Base-by-base conservation (phyloP, 2,888 invertebrate species). In the Erebia palarica region DNA sequence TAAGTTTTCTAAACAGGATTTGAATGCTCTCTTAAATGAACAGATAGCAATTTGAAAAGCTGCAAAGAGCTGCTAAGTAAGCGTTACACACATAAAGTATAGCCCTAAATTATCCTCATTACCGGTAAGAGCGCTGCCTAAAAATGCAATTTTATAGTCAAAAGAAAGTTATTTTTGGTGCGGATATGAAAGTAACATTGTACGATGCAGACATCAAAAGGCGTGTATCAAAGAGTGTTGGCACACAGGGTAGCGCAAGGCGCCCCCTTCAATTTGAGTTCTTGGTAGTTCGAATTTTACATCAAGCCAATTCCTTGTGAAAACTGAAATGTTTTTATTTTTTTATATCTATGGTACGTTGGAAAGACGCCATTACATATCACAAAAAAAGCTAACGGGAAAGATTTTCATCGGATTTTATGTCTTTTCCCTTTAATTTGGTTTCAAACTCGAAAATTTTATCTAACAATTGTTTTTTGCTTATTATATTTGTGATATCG, bases 201-300 rank as follows among this genome's bases (percentile, higher is more conserved):
- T 91, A 84, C 83, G 82, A 80, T 84, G 85, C 83, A 88, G 86
- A 90, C 91, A 90, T 92, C 91, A 91, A 92, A 91, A 90, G 89
- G 82, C 84, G 81, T 82, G 83, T 87, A 86, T 91, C 90, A 92
- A 91, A 90, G 89, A 86, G 88, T 81, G 79, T 81, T 79, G 78
- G 77, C 82, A 83, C 81, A 84, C 80, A 82, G 82, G 84, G 86
- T 84, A 81, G 80, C 82, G 82, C 75, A 81, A 78, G 84, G 83
- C 84, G 82, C 80, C 82, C 86, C 86, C 86, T 84, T 82, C 83
- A 82, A 82, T 82, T 84, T 81, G 84, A 86, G 85, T 84, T 81
- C 80, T 78, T 81, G 81, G 80, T 78, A 84, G 84, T 88, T 86
- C 84, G 84, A 85, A 88, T 85, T 87, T 87, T 87, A 75, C 75